Percentiles rank a stretch among this genome's conserved stretches.
phyloP scores from a whole-genome alignment of 1,140 invertebrate genomes.

The Drosophila watanabei region DNA sequence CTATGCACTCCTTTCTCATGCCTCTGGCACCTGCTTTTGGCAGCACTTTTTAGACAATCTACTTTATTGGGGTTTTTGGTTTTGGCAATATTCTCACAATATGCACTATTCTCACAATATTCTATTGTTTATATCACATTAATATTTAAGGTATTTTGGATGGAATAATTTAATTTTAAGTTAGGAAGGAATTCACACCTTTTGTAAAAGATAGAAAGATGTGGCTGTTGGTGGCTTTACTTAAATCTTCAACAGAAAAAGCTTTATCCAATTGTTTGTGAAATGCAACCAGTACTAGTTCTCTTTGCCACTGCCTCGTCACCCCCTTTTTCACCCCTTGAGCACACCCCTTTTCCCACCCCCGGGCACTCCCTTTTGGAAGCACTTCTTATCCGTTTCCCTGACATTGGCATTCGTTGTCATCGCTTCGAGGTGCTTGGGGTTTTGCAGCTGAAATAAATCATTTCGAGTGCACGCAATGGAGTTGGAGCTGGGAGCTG shows the following conservation, averaged over 20 bases:
- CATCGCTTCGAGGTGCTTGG: constrained; percentile 30
- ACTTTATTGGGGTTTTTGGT: background rate
- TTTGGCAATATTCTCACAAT: too few relatives aligned
- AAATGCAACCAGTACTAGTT: background rate
- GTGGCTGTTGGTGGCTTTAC: background rate
- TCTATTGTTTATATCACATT: background rate
- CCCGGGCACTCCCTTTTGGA: background rate
- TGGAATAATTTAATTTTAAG: too few relatives aligned
- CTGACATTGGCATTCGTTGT: constrained; percentile 72
- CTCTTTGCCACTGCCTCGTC: background rate
- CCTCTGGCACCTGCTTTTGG: background rate
- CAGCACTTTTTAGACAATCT: background rate
- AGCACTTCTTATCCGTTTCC: constrained; percentile 9
- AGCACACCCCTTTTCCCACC: background rate
- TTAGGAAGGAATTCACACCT: background rate
- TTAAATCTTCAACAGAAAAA: background rate
- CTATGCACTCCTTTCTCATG: background rate
- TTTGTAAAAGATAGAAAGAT: background rate
- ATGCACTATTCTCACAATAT: too few relatives aligned
- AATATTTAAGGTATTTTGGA: background rate
- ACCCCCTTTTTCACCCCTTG: background rate
- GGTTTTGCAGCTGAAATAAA: constrained; percentile 50
- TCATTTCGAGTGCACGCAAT: constrained; percentile 59
- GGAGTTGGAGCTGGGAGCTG: background rate
- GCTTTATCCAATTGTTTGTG: background rate